Percentiles rank a stretch among this genome's conserved stretches.
phyloP scores from a whole-genome alignment of 2,113 vertebrate species.

The Nothobranchius furzeri region DNA sequence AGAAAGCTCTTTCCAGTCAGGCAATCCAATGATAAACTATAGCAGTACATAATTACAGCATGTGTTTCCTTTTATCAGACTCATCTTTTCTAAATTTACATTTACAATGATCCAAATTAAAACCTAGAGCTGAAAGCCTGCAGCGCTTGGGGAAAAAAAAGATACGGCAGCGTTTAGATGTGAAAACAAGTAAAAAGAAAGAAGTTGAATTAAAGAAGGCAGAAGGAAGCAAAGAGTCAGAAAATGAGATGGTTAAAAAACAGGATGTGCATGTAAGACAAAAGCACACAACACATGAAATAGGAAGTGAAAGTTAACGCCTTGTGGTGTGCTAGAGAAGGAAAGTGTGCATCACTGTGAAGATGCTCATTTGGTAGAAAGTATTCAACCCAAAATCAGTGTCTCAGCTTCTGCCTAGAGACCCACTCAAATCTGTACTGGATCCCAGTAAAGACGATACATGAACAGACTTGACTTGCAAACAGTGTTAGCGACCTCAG shows the following conservation, averaged over 20 bases:
- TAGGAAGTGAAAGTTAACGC: conserved; percentile 50
- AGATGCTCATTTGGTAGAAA: background rate
- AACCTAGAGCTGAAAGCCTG: background rate
- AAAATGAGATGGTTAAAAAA: conserved; percentile 16
- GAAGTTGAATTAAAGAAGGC: background rate
- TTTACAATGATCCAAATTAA: background rate
- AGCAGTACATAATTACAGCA: background rate
- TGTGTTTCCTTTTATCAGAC: conserved; percentile 1
- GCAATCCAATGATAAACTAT: background rate
- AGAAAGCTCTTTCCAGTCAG: background rate
- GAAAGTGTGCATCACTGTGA: background rate
- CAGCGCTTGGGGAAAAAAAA: no score
- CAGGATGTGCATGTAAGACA: conserved; percentile 18
- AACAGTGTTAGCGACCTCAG: conserved; percentile 3
- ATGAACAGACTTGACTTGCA: background rate
- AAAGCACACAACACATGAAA: conserved; percentile 7
- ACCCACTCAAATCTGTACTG: background rate
- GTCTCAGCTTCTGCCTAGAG: background rate
- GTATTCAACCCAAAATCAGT: background rate
- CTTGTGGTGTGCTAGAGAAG: background rate
- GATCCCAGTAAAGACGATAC: background rate
- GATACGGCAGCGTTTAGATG: background rate
- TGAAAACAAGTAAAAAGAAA: conserved; percentile 1
- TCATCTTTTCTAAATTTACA: background rate
- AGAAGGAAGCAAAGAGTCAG: conserved; percentile 14